Conservation (phyloP, 2,113 vertebrate species). For the Blennius ocellaris region DNA sequence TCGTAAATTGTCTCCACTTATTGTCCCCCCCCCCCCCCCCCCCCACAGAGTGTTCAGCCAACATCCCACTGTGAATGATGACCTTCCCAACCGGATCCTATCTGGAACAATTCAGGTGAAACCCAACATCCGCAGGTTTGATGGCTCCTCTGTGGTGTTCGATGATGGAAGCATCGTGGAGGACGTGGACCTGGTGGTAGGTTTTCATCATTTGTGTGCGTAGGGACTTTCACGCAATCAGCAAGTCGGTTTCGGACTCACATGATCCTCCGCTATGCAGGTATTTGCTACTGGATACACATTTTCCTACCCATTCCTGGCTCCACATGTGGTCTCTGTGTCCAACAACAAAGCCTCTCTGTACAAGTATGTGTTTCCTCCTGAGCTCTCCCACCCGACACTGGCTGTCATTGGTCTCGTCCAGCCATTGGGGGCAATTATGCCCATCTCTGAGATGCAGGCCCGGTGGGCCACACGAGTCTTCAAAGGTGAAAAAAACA, state of each 20-base stretch:
- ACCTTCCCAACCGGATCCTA: slow-evolving; percentile 92
- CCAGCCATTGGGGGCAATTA: slow-evolving; percentile 92
- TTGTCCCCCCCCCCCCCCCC: too few species aligned
- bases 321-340: slow-evolving; percentile 79
- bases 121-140: slow-evolving; percentile 86
- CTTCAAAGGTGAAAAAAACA: slow-evolving; percentile 91
- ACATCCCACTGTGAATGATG: slow-evolving; percentile 90
- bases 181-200: slow-evolving; percentile 83
- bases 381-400: slow-evolving; percentile 85
- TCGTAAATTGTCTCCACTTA: too few species aligned
- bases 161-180: slow-evolving; percentile 88
- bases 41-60: slow-evolving; percentile 83
- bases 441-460: slow-evolving; percentile 93
- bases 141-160: slow-evolving; percentile 87
- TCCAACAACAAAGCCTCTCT: slow-evolving; percentile 85
- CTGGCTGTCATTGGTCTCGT: slow-evolving; percentile 91
- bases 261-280: slow-evolving; percentile 33
- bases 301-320: slow-evolving; percentile 91
- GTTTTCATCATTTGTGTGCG: slow-evolving; percentile 1
- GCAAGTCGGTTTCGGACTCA: background rate
- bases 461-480: slow-evolving; percentile 88
- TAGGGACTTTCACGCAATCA: background rate
- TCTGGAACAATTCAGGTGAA: slow-evolving; percentile 89
- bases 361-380: slow-evolving; percentile 89
- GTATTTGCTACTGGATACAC: slow-evolving; percentile 94